Evolutionary conservation across 2,797 vertebrate genomes (phyloP), one percentile per base, ranked within the genome.

Genomic region (Peromyscus aztecus): DNA sequence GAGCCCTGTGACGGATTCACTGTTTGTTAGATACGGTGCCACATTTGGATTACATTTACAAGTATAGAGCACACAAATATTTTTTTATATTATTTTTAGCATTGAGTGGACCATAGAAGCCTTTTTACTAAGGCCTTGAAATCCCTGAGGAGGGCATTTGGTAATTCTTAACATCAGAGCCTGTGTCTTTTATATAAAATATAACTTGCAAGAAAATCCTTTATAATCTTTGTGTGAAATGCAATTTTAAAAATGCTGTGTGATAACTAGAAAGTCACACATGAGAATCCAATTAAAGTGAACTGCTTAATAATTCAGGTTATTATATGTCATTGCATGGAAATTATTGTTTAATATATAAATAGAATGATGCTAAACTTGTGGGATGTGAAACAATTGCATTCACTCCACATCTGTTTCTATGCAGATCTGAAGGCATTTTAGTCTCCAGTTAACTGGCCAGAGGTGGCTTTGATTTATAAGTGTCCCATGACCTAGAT

Each of bases 381-480:
- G 40, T 52, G 10, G 43, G 67, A 90, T 67, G 80, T 52, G 75
- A 94, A 88, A 87, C 84, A 80, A 80, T 81, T 87, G 37, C 24
- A 82, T 61, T 31, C 93, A 84, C 29, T 61, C 11, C 3, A 73
- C 16, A 57, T 85, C 27, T 71, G 13, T 65, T 84, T 91, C 43
- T 86, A 4, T 61, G 69, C 82, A 89, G 17, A 96, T 97, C 94
- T 98, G 98, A 98, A 95, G 96, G 94, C 94, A 98, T 98, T 98
- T 98, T 96, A 98, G 96, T 97, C 97, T 97, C 98, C 87, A 96
- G 92, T 97, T 98, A 97, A 94, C 90, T 97, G 94, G 89, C 96
- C 95, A 96, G 98, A 98, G 97, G 87, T 98, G 96, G 98, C 96
- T 98, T 97, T 96, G 91, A 97, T 98, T 98, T 97, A 98, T 97